These are phyloP conservation scores for Tauraco erythrolophus DNA, from an alignment of 2,113 vertebrate species.

Conservation along the genomic window DNA sequence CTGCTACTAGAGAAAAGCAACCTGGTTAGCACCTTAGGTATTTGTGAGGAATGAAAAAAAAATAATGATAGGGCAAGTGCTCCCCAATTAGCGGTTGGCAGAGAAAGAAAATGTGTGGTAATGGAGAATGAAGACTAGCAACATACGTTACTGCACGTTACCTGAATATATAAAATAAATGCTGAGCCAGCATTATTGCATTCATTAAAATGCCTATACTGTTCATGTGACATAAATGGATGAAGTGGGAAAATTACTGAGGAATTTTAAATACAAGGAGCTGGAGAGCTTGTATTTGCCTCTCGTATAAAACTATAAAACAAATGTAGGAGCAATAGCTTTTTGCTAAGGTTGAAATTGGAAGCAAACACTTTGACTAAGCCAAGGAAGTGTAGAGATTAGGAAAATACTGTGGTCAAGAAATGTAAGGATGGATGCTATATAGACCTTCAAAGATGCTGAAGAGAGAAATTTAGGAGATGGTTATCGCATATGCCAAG, in stretches of 20 bases:
- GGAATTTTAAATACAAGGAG: background rate
- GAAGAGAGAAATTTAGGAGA: background rate
- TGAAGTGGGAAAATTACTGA: background rate
- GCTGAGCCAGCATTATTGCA: background rate
- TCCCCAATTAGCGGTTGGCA: background rate
- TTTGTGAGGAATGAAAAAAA: background rate
- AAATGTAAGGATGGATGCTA: background rate
- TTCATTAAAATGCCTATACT: background rate
- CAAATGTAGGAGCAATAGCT: background rate
- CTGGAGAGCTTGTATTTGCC: background rate
- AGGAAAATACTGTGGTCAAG: background rate
- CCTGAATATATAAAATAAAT: background rate
- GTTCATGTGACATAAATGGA: background rate
- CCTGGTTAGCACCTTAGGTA: background rate
- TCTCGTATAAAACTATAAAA: background rate
- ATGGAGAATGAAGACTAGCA: background rate
- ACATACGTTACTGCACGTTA: background rate
- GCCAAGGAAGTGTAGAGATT: background rate
- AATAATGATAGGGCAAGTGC: background rate
- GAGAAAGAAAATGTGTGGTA: background rate
- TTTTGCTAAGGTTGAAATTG: background rate
- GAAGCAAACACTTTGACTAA: background rate
- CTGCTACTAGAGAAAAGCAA: slow-evolving; percentile 8
- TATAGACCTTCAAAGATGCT: background rate
- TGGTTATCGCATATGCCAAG: background rate